Percentiles rank a stretch among this genome's conserved stretches.
Conservation (phyloP, 2,888 invertebrate species). For the Slavum lentiscoides region DNA sequence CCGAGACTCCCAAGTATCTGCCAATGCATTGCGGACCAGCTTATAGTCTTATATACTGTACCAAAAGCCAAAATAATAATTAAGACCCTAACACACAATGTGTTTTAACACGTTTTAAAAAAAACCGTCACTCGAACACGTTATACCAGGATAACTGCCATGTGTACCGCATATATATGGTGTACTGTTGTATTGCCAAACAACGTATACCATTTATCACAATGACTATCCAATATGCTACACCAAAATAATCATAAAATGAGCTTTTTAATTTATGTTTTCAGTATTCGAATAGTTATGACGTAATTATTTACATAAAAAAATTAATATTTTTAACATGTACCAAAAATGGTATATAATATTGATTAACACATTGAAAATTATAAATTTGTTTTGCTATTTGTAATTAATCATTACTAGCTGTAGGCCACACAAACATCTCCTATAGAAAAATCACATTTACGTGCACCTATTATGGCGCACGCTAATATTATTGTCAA, state of each 20-base stretch:
- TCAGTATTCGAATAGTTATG: conserved; percentile 26
- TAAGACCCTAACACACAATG: no score
- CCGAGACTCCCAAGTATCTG: no score
- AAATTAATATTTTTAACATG: conserved; percentile 22
- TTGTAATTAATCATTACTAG: conserved; percentile 21
- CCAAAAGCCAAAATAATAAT: no score
- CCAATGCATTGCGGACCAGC: no score
- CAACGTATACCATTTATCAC: conserved; percentile 22
- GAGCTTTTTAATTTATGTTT: conserved; percentile 17
- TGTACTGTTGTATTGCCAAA: conserved; percentile 9
- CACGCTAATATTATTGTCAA: conserved; percentile 7
- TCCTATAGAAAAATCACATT: conserved; percentile 4
- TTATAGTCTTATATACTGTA: no score
- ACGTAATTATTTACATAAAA: conserved; percentile 29
- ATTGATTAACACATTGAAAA: conserved; percentile 9
- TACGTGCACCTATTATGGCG: conserved; percentile 19
- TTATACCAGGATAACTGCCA: conserved; percentile 1
- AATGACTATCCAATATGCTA: conserved; percentile 24
- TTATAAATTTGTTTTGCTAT: conserved; percentile 33
- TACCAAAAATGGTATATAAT: conserved; percentile 30
- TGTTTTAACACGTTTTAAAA: no score
- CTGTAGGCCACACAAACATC: conserved; percentile 9
- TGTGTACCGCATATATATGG: conserved; percentile 17
- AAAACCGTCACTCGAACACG: no score
- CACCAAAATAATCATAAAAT: conserved; percentile 34